These are phyloP conservation scores for Orthosia incerta DNA, from an alignment of 2,888 invertebrate species.

Conservation along the genomic window DNA sequence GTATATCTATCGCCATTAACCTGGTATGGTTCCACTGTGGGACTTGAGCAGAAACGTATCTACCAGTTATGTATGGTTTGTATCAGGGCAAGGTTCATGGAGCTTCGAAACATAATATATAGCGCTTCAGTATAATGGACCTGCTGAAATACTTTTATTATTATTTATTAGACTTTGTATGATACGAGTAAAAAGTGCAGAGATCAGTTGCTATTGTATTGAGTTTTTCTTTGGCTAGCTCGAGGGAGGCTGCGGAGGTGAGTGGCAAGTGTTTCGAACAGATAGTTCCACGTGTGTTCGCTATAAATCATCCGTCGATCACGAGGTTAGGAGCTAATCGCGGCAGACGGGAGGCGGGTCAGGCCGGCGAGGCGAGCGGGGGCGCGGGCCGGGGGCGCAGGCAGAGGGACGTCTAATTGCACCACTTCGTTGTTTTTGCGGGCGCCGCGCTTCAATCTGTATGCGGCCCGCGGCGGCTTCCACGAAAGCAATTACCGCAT, in stretches of 20 bases:
- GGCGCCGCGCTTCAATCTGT: constrained; percentile 80
- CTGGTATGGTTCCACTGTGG: neutral
- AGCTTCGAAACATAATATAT: constrained; percentile 1
- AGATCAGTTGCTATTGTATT: constrained; percentile 19
- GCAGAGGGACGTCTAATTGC: constrained; percentile 76
- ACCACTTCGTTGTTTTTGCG: constrained; percentile 78
- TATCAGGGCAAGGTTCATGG: neutral
- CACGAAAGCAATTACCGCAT: constrained; percentile 89
- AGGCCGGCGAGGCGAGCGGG: constrained; percentile 15
- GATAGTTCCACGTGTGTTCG: constrained; percentile 54
- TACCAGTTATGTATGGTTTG: neutral
- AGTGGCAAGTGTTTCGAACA: constrained; percentile 16
- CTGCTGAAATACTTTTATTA: neutral
- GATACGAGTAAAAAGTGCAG: neutral
- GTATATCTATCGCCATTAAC: neutral
- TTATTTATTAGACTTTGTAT: neutral
- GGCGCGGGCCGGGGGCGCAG: constrained; percentile 42
- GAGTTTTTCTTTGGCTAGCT: neutral
- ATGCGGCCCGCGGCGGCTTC: constrained; percentile 81
- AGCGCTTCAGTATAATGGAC: constrained; percentile 3
- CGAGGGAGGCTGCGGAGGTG: neutral
- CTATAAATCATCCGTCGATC: constrained; percentile 54
- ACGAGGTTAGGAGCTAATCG: constrained; percentile 62
- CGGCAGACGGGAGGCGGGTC: constrained; percentile 57
- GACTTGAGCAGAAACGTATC: neutral